Evolutionary conservation across 2,888 invertebrate genomes (phyloP), one percentile per base, ranked within the genome.

Genomic region (Eupithecia subumbrata): DNA sequence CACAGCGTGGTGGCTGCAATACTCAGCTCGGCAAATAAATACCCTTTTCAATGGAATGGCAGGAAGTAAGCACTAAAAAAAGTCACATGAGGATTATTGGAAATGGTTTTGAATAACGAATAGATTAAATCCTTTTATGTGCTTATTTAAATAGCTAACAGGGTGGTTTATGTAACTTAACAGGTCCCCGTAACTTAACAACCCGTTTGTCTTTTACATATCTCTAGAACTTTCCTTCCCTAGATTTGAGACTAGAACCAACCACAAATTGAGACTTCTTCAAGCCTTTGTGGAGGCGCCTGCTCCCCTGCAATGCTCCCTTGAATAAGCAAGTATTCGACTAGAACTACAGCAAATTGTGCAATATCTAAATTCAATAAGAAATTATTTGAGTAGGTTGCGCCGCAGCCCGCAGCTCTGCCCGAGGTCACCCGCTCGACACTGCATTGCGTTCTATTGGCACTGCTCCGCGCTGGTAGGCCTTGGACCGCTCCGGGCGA

Each of bases 381-480:
- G 14, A 60, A 60, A 12, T 12, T 12, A 12, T 60, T 22, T 4
- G 22, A 56, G 22, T 56, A 56, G 3, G n/a, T 60, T 60, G 14
- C 18, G 45, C 45, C 40, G 45, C 45, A 45, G 45, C 14, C 64
- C 8, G 30, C 64, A 34, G 16, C 8, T 22, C 18, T 16, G 52
- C 9, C 2, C 64, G 34, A 64, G 30, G 30, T 64, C 64, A 34
- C 7, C 56, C 45, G 48, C 45, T 56, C n/a, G 66, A 48, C 69
- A 56, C 76, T 71, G 76, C 76, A 76, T 69, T 76, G 76, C 74
- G 74, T 74, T 45, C 66, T 70, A 48, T 71, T 60, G 66, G 64
- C 72, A 67, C 71, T 16, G 71, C 48, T n/a, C 48, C 37, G 25
- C 63, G 40, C 25, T 22, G 25, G 25, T 60, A 25, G 5, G 25